Conservation (phyloP, 2,888 invertebrate species). For the Epirrita christyi region DNA sequence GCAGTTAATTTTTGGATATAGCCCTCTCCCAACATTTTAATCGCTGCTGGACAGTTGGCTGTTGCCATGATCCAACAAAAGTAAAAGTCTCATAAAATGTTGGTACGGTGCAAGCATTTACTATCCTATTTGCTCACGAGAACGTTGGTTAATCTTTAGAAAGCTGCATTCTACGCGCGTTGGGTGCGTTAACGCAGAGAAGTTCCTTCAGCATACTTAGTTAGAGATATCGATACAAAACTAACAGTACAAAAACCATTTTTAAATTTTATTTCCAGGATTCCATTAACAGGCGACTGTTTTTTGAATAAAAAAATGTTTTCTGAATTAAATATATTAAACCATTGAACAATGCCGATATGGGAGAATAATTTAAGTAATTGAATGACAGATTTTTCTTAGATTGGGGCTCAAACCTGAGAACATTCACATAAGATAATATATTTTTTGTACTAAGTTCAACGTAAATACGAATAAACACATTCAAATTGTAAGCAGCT, state of each 20-base stretch:
- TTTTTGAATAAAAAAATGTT: not conserved
- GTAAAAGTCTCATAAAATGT: constrained; percentile 1
- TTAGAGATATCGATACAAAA: constrained; percentile 14
- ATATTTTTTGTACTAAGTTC: too few relatives aligned
- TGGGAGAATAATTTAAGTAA: too few relatives aligned
- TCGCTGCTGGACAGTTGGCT: too few relatives aligned
- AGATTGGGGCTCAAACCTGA: too few relatives aligned
- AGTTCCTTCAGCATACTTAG: not conserved
- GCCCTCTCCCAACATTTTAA: too few relatives aligned
- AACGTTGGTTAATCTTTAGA: constrained; percentile 64
- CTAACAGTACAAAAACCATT: not conserved
- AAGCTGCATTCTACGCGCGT: constrained; percentile 50
- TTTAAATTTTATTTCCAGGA: not conserved
- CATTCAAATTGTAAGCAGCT: not conserved
- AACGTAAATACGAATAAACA: not conserved
- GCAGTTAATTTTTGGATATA: too few relatives aligned
- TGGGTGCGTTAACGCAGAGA: constrained; percentile 41
- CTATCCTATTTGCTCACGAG: constrained; percentile 37
- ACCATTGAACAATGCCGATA: not conserved
- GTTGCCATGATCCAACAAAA: too few relatives aligned
- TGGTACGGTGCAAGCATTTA: constrained; percentile 12
- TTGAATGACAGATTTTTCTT: too few relatives aligned
- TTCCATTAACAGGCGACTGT: too few relatives aligned
- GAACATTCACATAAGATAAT: too few relatives aligned
- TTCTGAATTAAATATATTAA: not conserved